Conservation (phyloP, 2,797 vertebrate genomes). For the Anniella stebbinsi region DNA sequence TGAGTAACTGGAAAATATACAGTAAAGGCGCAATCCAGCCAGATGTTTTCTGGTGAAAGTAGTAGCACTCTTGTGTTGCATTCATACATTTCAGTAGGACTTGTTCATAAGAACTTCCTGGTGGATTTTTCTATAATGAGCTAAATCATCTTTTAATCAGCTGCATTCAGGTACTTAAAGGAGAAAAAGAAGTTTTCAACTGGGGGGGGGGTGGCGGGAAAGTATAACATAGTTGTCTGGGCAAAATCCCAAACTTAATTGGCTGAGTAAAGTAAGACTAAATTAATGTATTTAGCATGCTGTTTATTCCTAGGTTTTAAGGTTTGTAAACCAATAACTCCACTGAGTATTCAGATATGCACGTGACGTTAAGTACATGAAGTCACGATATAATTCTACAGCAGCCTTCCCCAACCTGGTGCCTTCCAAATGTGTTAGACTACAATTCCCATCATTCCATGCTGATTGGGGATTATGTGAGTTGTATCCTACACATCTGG, state of each 20-base stretch:
- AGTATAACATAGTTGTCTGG: not conserved
- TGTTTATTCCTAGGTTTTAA: not conserved
- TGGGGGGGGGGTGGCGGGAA: slow-evolving; percentile 9
- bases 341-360: not conserved
- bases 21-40: not conserved
- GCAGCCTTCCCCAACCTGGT: no score
- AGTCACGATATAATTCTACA: not conserved
- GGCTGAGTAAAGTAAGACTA: not conserved
- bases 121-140: slow-evolving; percentile 36
- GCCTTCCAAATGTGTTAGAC: no score
- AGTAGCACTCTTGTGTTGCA: not conserved
- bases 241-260: slow-evolving; percentile 30
- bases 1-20: slow-evolving; percentile 36
- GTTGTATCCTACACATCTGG: no score
- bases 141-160: slow-evolving; percentile 27
- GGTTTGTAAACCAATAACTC: not conserved
- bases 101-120: not conserved
- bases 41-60: not conserved
- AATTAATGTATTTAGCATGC: not conserved
- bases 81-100: not conserved
- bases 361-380: not conserved
- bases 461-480: no score
- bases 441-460: no score
- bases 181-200: slow-evolving; percentile 40
- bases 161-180: slow-evolving; percentile 31